phyloP scores from a whole-genome alignment of 2,113 vertebrate genomes.

The Xenopus borealis region DNA sequence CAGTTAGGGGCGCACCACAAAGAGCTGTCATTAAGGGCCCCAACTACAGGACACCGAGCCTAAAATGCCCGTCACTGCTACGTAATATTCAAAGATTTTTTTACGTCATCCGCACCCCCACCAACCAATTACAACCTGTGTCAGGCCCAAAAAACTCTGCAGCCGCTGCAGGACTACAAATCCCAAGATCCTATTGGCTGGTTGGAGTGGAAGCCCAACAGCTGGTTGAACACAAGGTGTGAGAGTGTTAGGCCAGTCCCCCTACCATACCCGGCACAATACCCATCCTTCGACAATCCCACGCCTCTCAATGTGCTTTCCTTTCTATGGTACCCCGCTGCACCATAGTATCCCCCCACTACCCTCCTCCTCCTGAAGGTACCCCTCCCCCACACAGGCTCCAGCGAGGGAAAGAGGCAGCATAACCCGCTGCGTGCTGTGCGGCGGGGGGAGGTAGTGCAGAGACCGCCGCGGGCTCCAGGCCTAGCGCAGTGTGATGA shows the following conservation, averaged over 20 bases:
- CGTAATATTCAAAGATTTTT: no score
- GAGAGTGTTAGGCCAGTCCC: no score
- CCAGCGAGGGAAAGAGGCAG: not conserved
- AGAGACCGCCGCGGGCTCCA: constrained; percentile 36
- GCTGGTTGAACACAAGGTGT: not conserved
- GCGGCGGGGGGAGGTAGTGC: constrained; percentile 31
- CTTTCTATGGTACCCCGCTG: not conserved
- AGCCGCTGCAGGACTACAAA: not conserved
- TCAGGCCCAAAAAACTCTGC: no score
- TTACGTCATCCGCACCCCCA: no score
- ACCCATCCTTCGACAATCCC: not conserved
- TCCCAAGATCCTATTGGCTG: not conserved
- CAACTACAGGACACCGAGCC: not conserved
- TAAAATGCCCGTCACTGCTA: no score
- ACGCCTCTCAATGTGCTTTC: no score
- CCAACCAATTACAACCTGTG: no score
- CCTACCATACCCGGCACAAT: not conserved
- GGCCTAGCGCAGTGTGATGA: constrained; percentile 40
- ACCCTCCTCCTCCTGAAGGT: not conserved
- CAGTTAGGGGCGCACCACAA: no score
- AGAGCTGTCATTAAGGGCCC: no score
- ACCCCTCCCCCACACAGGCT: constrained; percentile 39
- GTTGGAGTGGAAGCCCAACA: not conserved
- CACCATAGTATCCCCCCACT: not conserved
- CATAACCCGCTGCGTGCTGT: constrained; percentile 16